phyloP scores from a whole-genome alignment of 2,888 invertebrate genomes.

The Galeruca laticollis region DNA sequence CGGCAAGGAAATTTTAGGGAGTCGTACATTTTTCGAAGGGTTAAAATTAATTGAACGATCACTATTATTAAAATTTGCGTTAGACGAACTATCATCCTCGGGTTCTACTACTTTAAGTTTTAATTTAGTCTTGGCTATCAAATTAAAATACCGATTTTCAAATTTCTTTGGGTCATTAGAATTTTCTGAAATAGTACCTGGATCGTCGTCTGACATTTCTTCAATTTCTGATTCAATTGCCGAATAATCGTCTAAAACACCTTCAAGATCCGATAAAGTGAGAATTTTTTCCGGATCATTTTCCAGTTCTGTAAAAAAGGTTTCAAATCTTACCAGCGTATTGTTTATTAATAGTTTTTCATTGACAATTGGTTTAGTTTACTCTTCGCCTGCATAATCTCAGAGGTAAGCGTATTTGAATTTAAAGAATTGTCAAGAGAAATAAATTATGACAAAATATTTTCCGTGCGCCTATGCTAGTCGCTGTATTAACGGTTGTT shows the following conservation, averaged over 20 bases:
- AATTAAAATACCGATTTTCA: constrained; percentile 17
- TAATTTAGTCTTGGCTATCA: constrained; percentile 16
- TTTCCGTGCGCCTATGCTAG: background rate
- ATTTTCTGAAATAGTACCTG: constrained; percentile 6
- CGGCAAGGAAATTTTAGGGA: constrained; percentile 27
- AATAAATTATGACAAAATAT: background rate
- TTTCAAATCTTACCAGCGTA: constrained; percentile 12
- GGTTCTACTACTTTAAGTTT: background rate
- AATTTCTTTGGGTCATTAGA: constrained; percentile 2
- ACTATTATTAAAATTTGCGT: background rate
- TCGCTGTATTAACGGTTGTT: background rate
- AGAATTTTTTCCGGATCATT: constrained; percentile 1
- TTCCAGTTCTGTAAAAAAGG: constrained; percentile 8
- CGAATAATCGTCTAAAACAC: constrained; percentile 13
- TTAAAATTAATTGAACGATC: constrained; percentile 3
- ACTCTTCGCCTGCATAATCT: background rate
- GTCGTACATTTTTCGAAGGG: constrained; percentile 22
- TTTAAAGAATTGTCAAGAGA: constrained; percentile 5
- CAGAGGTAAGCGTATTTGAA: background rate
- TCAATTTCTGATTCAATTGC: constrained; percentile 20
- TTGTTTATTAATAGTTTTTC: constrained; percentile 9
- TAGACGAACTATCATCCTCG: background rate
- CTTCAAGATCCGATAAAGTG: constrained; percentile 2
- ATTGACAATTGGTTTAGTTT: background rate
- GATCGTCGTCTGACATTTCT: constrained; percentile 2